phyloP scores from a whole-genome alignment of 2,113 vertebrate species.

The Cephalopholis sonnerati region DNA sequence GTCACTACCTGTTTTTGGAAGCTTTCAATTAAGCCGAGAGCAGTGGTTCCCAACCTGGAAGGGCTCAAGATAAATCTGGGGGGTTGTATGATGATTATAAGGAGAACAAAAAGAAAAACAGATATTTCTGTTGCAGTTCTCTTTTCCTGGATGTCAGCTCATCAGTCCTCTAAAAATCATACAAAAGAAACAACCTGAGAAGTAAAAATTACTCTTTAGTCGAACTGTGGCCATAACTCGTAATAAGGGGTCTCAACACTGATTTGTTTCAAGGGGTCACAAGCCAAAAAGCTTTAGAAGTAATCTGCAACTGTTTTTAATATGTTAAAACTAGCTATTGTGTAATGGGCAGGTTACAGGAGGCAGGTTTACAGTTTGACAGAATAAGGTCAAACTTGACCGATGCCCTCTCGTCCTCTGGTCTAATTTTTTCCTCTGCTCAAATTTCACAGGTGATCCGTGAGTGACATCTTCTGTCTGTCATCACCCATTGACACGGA shows the following conservation, averaged over 20 bases:
- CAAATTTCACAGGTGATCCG: slow-evolving; percentile 70
- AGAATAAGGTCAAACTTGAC: slow-evolving; percentile 20
- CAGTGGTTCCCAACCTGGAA: not conserved
- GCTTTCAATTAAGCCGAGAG: not conserved
- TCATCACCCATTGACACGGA: slow-evolving; percentile 13
- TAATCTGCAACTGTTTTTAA: not conserved
- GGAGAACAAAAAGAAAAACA: too few species aligned
- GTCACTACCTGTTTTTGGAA: too few species aligned
- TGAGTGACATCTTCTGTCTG: slow-evolving; percentile 39
- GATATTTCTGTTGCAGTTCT: too few species aligned
- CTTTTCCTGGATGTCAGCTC: not conserved
- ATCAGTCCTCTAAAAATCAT: not conserved
- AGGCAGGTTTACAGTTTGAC: not conserved
- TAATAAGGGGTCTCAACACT: too few species aligned
- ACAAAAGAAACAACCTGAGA: not conserved
- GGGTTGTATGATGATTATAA: not conserved
- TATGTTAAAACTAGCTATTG: not conserved
- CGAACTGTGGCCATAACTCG: not conserved
- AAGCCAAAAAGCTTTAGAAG: not conserved
- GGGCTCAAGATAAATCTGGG: not conserved
- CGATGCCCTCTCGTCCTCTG: not conserved
- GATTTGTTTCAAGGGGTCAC: not conserved
- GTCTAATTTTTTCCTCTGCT: slow-evolving; percentile 40
- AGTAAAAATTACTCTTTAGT: not conserved
- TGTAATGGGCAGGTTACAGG: not conserved